Evolutionary conservation across 2,113 vertebrate genomes (phyloP), one percentile per base, ranked within the genome.

Genomic region (Strix uralensis): DNA sequence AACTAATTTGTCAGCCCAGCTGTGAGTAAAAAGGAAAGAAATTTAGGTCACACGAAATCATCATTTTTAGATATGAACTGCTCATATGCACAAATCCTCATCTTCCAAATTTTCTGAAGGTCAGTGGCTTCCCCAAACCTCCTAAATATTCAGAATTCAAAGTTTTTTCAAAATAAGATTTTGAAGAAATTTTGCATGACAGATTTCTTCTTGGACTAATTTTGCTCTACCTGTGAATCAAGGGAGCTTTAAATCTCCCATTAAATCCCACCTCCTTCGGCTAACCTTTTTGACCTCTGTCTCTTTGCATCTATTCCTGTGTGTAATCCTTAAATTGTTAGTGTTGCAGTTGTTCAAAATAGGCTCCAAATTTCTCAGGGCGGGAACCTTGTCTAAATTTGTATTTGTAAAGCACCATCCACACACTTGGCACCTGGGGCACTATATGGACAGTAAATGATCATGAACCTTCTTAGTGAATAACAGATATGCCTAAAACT

Each of bases 291-390:
- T 62, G 66, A 95, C 70, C 22, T 84, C 29, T 88, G 58, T 75
- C 77, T 85, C 88, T 84, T 58, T 80, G n/a, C 61, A 79, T 36
- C 46, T 81, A 27, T 63, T 81, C 22, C 54, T 51, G 42, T 92
- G 29, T 46, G 58, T 94, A 95, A 92, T 87, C 84, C 89, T 90
- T 94, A 95, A 95, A 91, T 82, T 73, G 46, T 87, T 91, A 47
- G 34, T 82, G 54, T 87, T 91, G 42, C 2, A 3, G 42, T 83
- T 71, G 59, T 91, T 88, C 90, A 46, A 84, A 95, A 59, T 30
- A 83, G 52, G 42, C 27, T 86, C 7, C 51, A 94, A 61, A 90
- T 92, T 86, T 94, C 47, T 90, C 38, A 74, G 83, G 92, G 88
- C 7, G 11, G 82, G 51, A 94, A 86, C 67, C 58, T 81, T 80